These are phyloP conservation scores for Tholera decimalis DNA, from an alignment of 2,888 invertebrate species.

Conservation along the genomic window DNA sequence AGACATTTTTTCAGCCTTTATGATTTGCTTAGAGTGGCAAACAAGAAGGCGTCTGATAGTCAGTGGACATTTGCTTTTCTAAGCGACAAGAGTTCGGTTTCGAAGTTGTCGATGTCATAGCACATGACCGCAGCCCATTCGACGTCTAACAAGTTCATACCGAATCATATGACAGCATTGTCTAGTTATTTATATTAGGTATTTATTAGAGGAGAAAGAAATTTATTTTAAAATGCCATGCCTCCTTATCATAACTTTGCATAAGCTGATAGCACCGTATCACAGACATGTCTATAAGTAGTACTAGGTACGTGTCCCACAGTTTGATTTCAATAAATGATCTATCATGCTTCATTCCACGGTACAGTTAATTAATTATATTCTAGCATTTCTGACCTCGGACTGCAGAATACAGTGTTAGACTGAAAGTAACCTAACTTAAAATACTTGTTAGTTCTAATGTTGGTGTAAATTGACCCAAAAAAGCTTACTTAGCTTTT, in stretches of 20 bases:
- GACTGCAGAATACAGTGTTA: conserved; percentile 2
- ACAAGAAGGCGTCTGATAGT: too few species aligned
- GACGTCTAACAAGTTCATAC: neutral
- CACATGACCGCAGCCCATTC: neutral
- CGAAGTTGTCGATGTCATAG: neutral
- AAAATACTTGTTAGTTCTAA: neutral
- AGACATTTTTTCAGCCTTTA: neutral
- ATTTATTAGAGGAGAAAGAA: too few species aligned
- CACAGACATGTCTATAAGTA: neutral
- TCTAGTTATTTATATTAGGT: too few species aligned
- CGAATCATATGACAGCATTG: too few species aligned
- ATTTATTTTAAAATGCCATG: neutral
- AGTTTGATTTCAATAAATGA: conserved; percentile 42
- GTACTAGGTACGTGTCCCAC: conserved; percentile 6
- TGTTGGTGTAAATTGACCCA: neutral
- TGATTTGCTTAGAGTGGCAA: too few species aligned
- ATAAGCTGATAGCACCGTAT: neutral
- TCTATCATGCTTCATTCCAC: conserved; percentile 33
- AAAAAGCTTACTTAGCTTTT: too few species aligned
- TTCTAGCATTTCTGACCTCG: conserved; percentile 25
- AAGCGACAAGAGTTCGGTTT: too few species aligned
- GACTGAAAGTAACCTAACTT: neutral
- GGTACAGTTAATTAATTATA: conserved; percentile 33
- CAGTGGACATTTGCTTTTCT: too few species aligned
- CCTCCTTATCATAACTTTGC: neutral